Percentiles rank a stretch among this genome's conserved stretches.
Evolutionary conservation across 2,113 vertebrate species (phyloP).

Genomic region (Festucalex cinctus): DNA sequence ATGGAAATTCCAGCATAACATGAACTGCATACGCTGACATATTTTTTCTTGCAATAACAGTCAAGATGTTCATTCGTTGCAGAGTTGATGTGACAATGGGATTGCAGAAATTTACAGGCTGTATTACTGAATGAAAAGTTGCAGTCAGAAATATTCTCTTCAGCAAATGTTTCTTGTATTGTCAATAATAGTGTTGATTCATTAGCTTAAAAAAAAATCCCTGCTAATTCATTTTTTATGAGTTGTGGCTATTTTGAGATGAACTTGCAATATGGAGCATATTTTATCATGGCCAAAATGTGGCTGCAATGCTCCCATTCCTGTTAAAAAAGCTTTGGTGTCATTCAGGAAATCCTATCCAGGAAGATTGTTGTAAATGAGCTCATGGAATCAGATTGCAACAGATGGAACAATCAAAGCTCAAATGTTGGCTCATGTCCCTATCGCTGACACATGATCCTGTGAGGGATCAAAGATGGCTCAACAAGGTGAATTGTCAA

Average conservation of each 20-base stretch:
- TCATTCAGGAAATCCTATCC: conserved; percentile 46
- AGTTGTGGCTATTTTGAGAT: conserved; percentile 26
- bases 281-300: neutral
- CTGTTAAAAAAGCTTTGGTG: conserved; percentile 28
- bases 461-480: conserved; percentile 32
- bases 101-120: neutral
- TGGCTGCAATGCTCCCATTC: conserved; percentile 40
- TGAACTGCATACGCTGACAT: neutral
- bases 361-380: conserved; percentile 36
- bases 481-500: conserved; percentile 24
- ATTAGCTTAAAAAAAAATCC: neutral
- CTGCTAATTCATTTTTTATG: conserved; percentile 20
- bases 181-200: neutral
- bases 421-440: conserved; percentile 41
- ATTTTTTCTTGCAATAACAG: neutral
- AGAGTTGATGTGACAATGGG: neutral
- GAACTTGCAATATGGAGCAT: neutral
- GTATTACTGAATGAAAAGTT: neutral
- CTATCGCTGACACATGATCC: conserved; percentile 38
- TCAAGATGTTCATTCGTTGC: neutral
- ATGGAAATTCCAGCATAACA: neutral
- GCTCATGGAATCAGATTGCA: conserved; percentile 48
- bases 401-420: conserved; percentile 50
- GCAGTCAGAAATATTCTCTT: neutral
- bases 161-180: conserved; percentile 3